phyloP scores from a whole-genome alignment of 2,113 vertebrate species.

The Phainopepla nitens region DNA sequence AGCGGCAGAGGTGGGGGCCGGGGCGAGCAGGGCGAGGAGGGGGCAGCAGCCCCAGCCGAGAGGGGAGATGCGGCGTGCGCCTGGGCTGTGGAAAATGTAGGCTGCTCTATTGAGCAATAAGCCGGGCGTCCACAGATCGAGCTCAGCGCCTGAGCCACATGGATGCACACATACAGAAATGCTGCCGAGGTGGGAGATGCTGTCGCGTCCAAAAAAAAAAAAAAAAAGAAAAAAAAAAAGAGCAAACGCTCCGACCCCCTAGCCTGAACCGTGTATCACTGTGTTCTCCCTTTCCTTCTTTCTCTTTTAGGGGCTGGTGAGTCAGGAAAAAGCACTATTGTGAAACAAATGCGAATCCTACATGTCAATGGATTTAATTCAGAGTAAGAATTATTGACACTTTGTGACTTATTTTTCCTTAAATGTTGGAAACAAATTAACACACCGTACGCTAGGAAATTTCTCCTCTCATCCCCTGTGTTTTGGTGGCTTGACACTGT shows the following conservation, averaged over 20 bases:
- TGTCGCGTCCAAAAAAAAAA: not conserved
- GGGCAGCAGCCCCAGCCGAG: slow-evolving; percentile 2
- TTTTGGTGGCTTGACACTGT: not conserved
- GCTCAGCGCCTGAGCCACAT: slow-evolving; percentile 30
- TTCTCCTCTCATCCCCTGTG: not conserved
- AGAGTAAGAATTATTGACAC: slow-evolving; percentile 82
- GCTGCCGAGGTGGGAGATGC: slow-evolving; percentile 38
- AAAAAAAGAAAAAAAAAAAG: not conserved
- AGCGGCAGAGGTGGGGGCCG: not conserved
- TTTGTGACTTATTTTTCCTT: slow-evolving; percentile 14
- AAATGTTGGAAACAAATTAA: not conserved
- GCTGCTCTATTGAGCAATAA: not conserved
- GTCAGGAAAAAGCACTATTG: slow-evolving; percentile 99
- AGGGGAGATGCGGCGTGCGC: not conserved
- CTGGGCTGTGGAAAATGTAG: not conserved
- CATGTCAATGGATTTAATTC: slow-evolving; percentile 99
- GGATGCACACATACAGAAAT: not conserved
- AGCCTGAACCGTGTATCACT: not conserved
- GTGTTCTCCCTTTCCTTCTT: slow-evolving; percentile 41
- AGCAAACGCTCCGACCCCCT: not conserved
- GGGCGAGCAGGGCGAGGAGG: not conserved
- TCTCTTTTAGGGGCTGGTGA: slow-evolving; percentile 92
- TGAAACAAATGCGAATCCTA: slow-evolving; percentile 98
- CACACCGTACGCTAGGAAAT: not conserved
- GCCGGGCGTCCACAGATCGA: not conserved